Conservation (phyloP, 1,140 invertebrate species). For the Tetragnatha versicolor region DNA sequence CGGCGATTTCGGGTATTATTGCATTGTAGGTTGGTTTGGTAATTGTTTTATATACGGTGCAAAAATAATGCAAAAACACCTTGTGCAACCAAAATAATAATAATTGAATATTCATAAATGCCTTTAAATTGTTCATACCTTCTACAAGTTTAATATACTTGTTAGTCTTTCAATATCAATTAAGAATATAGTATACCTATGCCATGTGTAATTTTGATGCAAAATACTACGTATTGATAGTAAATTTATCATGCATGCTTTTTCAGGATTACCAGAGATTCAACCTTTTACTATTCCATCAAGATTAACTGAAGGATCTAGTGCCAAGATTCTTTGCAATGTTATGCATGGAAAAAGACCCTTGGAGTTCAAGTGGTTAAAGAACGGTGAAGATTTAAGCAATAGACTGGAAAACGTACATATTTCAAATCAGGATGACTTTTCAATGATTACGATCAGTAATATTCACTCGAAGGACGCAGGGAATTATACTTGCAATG, state of each 20-base stretch:
- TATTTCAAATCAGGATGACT: conserved; percentile 32
- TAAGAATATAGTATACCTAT: too few relatives aligned
- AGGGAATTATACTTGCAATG: conserved; percentile 62
- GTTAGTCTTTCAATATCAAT: too few relatives aligned
- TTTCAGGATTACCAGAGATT: conserved; percentile 21
- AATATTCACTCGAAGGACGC: conserved; percentile 10
- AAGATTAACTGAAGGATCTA: conserved; percentile 16
- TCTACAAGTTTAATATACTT: too few relatives aligned
- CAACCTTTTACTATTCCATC: conserved; percentile 46
- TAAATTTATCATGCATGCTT: background rate
- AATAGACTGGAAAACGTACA: background rate
- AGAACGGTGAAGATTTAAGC: conserved; percentile 67
- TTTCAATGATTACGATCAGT: conserved; percentile 19
- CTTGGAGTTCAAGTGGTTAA: conserved; percentile 46
- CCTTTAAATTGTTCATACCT: too few relatives aligned
- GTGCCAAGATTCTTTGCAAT: conserved; percentile 45
- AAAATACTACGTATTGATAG: background rate
- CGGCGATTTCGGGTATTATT: too few relatives aligned
- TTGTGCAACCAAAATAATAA: too few relatives aligned
- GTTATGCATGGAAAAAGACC: conserved; percentile 46
- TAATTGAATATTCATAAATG: too few relatives aligned
- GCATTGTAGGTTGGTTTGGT: too few relatives aligned
- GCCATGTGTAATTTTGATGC: too few relatives aligned
- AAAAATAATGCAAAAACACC: too few relatives aligned
- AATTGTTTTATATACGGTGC: too few relatives aligned